phyloP scores from a whole-genome alignment of 1,140 invertebrate species.

The Temnothorax nylanderi region DNA sequence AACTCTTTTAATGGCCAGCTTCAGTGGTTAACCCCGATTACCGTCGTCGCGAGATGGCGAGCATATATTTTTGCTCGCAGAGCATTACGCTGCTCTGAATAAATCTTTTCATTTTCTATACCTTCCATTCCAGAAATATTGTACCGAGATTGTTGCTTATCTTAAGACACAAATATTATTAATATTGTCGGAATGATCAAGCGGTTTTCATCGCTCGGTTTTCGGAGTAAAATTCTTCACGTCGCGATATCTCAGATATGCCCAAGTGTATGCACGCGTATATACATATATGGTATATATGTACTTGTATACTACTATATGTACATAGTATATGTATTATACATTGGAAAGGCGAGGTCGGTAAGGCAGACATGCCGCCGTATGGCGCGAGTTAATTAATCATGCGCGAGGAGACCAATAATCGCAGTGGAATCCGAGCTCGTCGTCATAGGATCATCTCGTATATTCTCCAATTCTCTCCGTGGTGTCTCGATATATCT shows the following conservation, averaged over 20 bases:
- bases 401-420: constrained; percentile 66
- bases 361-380: constrained; percentile 29
- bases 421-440: constrained; percentile 63
- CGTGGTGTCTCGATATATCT: background rate
- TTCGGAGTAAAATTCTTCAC: background rate
- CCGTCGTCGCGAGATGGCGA: background rate
- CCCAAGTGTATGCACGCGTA: background rate
- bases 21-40: constrained; percentile 20
- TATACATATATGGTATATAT: background rate
- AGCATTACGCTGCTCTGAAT: background rate
- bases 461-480: constrained; percentile 26
- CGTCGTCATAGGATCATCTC: constrained; percentile 65
- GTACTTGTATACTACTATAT: background rate
- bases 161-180: background rate
- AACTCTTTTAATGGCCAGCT: constrained; percentile 36
- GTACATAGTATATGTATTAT: background rate
- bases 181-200: background rate
- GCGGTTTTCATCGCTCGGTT: background rate
- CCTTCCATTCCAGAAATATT: background rate
- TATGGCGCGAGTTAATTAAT: constrained; percentile 67
- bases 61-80: background rate
- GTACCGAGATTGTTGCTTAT: background rate
- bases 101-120: background rate
- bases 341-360: constrained; percentile 28
- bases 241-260: background rate